These are phyloP conservation scores for Trichonephila inaurata DNA, from an alignment of 1,140 invertebrate genomes.

Conservation along the genomic window DNA sequence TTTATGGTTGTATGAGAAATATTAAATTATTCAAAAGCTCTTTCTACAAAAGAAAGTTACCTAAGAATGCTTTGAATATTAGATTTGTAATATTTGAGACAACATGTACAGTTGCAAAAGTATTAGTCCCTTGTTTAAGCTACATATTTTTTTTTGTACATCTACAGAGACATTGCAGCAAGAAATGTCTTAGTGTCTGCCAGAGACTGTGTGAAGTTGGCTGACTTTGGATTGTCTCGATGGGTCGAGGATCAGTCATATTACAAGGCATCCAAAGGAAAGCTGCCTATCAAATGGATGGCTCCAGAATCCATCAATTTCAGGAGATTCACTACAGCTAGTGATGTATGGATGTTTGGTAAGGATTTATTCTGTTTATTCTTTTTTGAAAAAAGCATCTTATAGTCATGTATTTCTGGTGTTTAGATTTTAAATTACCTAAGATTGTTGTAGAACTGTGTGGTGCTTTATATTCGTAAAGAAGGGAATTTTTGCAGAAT, in stretches of 20 bases:
- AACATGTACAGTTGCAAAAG: too few relatives aligned
- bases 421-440: too few relatives aligned
- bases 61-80: too few relatives aligned
- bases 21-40: too few relatives aligned
- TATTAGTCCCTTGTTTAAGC: too few relatives aligned
- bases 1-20: too few relatives aligned
- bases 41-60: too few relatives aligned
- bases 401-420: too few relatives aligned
- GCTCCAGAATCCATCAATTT: conserved; percentile 99
- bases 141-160: background rate
- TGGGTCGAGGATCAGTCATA: conserved; percentile 98
- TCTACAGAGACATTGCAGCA: conserved; percentile 90
- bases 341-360: conserved; percentile 99
- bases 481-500: too few relatives aligned
- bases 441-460: too few relatives aligned
- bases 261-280: conserved; percentile 97
- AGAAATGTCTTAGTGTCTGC: conserved; percentile 97
- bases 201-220: conserved; percentile 96
- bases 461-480: too few relatives aligned
- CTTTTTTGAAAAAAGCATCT: background rate
- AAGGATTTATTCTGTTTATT: conserved; percentile 77
- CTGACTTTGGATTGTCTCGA: conserved; percentile 96
- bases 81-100: too few relatives aligned
- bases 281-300: conserved; percentile 99
- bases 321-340: conserved; percentile 94